Evolutionary conservation across 2,888 invertebrate genomes (phyloP), one percentile per base, ranked within the genome.

Genomic region (Phrixothrix hirtus): DNA sequence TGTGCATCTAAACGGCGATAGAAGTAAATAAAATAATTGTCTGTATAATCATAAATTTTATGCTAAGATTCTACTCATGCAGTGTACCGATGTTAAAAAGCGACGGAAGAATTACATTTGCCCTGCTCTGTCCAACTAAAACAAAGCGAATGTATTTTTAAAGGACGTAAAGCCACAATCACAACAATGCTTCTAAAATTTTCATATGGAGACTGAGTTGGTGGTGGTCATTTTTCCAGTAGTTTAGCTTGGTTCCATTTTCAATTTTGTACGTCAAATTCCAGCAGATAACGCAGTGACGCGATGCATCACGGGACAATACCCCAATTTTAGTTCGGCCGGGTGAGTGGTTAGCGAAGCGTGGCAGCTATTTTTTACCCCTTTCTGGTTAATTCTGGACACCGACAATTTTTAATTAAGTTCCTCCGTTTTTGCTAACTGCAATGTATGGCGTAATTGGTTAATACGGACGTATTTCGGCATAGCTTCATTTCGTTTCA

Each of bases 361-460:
- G 53, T 43, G 31, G 37, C 38, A 35, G 48, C 47, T 41, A 53
- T 53, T 53, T 53, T 53, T 53, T 48, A 47, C 43, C 53, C 53
- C 43, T 53, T 48, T 47, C 43, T 46, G 53, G 53, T 48, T 53
- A 53, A 53, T 48, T 44, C 53, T 25, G 53, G 29, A 48, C 44
- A 44, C 53, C 53, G 47, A 48, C 53, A 53, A 53, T 53, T 53
- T 53, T 53, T 53, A 53, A 53, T 53, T 53, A 53, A 53, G 53
- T 53, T 39, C 53, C 46, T 52, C 31, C 48, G 43, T 48, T 53
- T 53, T 53, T 53, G 52, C 52, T 41, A 41, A 43, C 37, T 37
- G 52, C 42, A 36, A 36, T 47, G 42, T 46, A 52, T 36, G 36
- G 35, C 46, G 41, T 52, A 52, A 52, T 52, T 52, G 52, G 46